phyloP scores from a whole-genome alignment of 2,888 invertebrate genomes.

The Caenorhabditis macrosperma region DNA sequence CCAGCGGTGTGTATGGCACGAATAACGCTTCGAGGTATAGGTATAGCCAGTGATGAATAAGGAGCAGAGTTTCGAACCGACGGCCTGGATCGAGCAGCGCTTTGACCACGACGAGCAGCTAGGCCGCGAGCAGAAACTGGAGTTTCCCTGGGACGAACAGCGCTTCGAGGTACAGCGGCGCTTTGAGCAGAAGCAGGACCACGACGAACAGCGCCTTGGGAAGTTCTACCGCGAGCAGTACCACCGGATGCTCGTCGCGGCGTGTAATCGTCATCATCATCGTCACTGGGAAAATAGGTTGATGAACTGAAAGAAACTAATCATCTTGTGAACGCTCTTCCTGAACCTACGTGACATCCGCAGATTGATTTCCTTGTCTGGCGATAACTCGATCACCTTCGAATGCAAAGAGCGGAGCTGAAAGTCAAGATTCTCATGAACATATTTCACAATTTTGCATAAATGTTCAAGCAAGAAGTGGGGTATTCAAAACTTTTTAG shows the following conservation, averaged over 20 bases:
- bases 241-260: background rate
- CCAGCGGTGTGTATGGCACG: too few relatives aligned
- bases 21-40: too few relatives aligned
- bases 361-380: background rate
- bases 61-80: too few relatives aligned
- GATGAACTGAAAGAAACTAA: background rate
- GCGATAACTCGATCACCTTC: slow-evolving; percentile 4
- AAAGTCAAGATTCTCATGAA: background rate
- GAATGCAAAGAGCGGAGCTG: background rate
- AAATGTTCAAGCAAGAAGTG: background rate
- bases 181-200: too few relatives aligned
- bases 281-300: slow-evolving; percentile 15
- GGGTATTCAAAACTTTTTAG: too few relatives aligned
- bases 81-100: too few relatives aligned
- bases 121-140: too few relatives aligned
- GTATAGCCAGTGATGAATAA: too few relatives aligned
- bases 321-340: background rate
- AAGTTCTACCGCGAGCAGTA: background rate
- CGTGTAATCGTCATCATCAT: slow-evolving; percentile 17
- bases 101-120: too few relatives aligned
- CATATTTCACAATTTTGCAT: background rate
- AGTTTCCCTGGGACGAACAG: too few relatives aligned
- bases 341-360: slow-evolving; percentile 16
- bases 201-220: too few relatives aligned
- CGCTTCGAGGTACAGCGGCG: too few relatives aligned